Conservation (phyloP, 2,113 vertebrate genomes). For the Uria aalge region DNA sequence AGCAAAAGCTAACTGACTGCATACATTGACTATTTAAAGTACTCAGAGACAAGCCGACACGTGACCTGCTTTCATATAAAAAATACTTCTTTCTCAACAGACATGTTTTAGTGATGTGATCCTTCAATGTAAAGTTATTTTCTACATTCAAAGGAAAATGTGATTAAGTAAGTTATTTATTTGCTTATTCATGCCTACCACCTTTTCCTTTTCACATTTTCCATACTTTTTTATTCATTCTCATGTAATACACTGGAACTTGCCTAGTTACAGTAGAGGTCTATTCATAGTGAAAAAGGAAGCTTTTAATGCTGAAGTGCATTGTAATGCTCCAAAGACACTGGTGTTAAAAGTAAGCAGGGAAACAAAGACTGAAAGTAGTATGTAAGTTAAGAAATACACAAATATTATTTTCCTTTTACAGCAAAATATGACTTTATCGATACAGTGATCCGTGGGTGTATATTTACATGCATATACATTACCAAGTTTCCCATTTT, state of each 20-base stretch:
- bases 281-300: constrained; percentile 1
- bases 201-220: not conserved
- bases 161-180: not conserved
- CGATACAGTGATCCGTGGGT: not conserved
- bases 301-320: not conserved
- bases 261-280: not conserved
- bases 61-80: constrained; percentile 30
- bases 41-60: constrained; percentile 35
- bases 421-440: not conserved
- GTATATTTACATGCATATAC: not conserved
- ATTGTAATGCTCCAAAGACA: not conserved
- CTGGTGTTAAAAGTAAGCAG: not conserved
- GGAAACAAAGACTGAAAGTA: not conserved
- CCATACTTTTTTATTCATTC: not conserved
- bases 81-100: not conserved
- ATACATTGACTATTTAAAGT: constrained; percentile 21
- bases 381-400: not conserved
- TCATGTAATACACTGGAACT: not conserved
- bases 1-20: constrained; percentile 16
- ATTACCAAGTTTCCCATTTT: not conserved
- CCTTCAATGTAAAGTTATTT: not conserved
- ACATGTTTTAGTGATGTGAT: not conserved
- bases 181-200: not conserved
- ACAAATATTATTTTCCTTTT: not conserved
- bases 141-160: not conserved